phyloP scores from a whole-genome alignment of 2,888 invertebrate genomes.

The Sclerodermus sp. region DNA sequence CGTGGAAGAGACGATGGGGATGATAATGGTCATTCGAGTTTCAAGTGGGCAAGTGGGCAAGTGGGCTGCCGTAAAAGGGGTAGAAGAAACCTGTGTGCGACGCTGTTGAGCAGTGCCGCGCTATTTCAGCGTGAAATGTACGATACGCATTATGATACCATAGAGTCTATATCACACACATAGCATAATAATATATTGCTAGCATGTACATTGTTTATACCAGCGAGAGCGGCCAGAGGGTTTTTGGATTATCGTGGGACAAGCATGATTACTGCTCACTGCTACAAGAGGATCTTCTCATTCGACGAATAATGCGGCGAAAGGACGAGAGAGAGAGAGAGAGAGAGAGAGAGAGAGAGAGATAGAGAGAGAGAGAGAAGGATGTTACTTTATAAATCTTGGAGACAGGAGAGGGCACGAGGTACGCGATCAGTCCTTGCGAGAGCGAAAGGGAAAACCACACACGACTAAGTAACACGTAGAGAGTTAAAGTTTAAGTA shows the following conservation, averaged over 20 bases:
- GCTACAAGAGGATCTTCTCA: too few species aligned
- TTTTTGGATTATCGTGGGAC: too few species aligned
- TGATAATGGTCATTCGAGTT: too few species aligned
- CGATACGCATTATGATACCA: conserved; percentile 53
- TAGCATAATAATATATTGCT: conserved; percentile 58
- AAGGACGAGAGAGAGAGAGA: conserved; percentile 3
- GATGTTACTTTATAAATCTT: background rate
- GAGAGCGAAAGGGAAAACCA: background rate
- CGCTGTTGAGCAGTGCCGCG: conserved; percentile 3
- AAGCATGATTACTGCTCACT: too few species aligned
- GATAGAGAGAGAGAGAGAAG: conserved; percentile 1
- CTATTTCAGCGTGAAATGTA: conserved; percentile 24
- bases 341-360: background rate
- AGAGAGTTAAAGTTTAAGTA: conserved; percentile 32
- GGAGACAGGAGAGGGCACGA: background rate
- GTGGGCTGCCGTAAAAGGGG: conserved; percentile 17
- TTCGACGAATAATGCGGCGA: background rate
- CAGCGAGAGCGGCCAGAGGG: conserved; percentile 15
- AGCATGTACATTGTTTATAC: conserved; percentile 56
- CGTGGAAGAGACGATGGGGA: too few species aligned
- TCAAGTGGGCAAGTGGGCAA: too few species aligned
- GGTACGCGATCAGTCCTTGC: too few species aligned
- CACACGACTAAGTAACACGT: conserved; percentile 16
- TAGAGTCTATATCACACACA: conserved; percentile 56
- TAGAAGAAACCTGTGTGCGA: conserved; percentile 5